A percentile compares a stretch with the other conserved stretches of the same genome.
Evolutionary conservation across 2,797 vertebrate species (phyloP).

Genomic region (Phrynocephalus vlangalii): DNA sequence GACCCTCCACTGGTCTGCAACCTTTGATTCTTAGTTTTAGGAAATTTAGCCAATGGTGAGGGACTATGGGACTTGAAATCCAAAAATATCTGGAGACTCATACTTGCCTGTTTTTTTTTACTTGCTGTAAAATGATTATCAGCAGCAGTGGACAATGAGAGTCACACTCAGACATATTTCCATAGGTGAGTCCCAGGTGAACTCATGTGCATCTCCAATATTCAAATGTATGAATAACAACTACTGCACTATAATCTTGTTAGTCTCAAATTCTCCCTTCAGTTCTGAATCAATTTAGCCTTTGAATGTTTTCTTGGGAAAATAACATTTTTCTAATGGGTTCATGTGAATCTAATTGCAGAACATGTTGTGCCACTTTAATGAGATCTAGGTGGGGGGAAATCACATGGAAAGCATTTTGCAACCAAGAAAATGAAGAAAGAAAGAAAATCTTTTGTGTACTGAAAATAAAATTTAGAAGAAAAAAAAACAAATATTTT

Average conservation of each 20-base stretch:
- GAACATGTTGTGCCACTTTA: conserved; percentile 27
- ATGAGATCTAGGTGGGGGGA: conserved; percentile 28
- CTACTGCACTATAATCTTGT: background rate
- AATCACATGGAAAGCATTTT: conserved; percentile 19
- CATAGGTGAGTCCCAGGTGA: background rate
- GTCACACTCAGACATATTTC: background rate
- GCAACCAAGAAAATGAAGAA: background rate
- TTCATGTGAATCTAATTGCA: background rate
- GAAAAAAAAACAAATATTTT: conserved; percentile 1
- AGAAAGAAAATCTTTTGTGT: background rate
- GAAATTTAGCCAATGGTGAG: background rate
- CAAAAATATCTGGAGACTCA: background rate
- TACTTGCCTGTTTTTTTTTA: too few species aligned
- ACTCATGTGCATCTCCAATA: background rate
- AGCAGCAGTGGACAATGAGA: background rate
- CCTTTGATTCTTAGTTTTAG: background rate
- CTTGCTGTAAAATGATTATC: background rate
- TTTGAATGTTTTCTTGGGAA: conserved; percentile 11
- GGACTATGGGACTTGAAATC: background rate
- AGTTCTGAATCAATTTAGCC: conserved; percentile 19
- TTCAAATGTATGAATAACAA: background rate
- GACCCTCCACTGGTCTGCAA: background rate
- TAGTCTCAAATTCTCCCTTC: background rate
- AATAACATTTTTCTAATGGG: conserved; percentile 19
- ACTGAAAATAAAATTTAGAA: background rate